Evolutionary conservation across 2,797 vertebrate genomes (phyloP).

Genomic region (Lacerta bilineata): DNA sequence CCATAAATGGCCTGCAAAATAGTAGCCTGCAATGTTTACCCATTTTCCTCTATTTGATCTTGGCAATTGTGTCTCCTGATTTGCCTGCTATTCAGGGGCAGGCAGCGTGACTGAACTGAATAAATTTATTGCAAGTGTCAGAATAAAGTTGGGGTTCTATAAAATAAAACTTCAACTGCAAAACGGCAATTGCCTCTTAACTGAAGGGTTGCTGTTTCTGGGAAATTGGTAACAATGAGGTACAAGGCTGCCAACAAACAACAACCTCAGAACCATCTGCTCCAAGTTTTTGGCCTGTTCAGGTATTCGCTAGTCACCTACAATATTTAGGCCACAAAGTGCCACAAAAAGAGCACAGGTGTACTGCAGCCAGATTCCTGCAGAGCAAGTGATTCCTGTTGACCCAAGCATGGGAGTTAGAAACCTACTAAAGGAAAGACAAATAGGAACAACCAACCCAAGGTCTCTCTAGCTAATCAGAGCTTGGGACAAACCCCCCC

Average conservation of each 20-base stretch:
- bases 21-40: constrained; percentile 27
- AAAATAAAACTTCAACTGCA: neutral
- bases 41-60: constrained; percentile 7
- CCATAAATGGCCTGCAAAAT: constrained; percentile 31
- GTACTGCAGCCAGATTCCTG: neutral
- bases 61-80: constrained; percentile 18
- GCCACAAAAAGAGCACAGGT: neutral
- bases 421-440: neutral
- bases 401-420: neutral
- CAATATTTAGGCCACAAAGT: neutral
- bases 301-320: neutral
- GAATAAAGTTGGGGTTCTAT: neutral
- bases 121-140: neutral
- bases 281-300: neutral
- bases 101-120: constrained; percentile 19
- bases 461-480: neutral
- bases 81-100: constrained; percentile 37
- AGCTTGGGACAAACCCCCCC: neutral
- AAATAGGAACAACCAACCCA: neutral
- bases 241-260: neutral
- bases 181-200: neutral
- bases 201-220: neutral
- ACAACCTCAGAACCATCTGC: neutral
- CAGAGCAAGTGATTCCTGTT: neutral
- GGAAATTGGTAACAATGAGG: neutral